Evolutionary conservation across 2,113 vertebrate genomes (phyloP).

Genomic region (Pithys albifrons): DNA sequence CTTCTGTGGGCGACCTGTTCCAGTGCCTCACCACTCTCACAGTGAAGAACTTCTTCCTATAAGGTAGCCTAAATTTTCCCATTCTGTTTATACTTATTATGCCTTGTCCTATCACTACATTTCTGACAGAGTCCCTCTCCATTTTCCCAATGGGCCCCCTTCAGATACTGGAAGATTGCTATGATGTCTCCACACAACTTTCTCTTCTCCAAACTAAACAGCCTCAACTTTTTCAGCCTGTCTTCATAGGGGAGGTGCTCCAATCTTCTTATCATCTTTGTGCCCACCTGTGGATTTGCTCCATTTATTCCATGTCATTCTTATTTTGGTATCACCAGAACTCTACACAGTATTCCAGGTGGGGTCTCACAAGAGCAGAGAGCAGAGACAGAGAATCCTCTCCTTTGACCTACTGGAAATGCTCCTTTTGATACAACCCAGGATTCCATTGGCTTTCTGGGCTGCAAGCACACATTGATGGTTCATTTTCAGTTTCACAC

Average conservation of each 20-base stretch:
- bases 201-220: not conserved
- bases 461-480: accelerated
- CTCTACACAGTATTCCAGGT: not conserved
- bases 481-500: not conserved
- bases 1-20: not conserved
- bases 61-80: not conserved
- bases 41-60: not conserved
- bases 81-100: no score
- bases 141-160: not conserved
- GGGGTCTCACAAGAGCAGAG: not conserved
- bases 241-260: not conserved
- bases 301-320: not conserved
- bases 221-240: not conserved
- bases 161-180: not conserved
- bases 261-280: no score
- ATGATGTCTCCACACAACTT: not conserved
- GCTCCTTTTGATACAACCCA: not conserved
- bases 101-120: no score
- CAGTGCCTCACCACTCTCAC: not conserved
- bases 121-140: not conserved
- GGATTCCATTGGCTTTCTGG: not conserved
- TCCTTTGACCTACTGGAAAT: not conserved
- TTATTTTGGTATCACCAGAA: no score
- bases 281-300: not conserved
- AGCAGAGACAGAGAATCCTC: not conserved